phyloP scores from a whole-genome alignment of 1,140 invertebrate genomes.

The Chymomyza costata region DNA sequence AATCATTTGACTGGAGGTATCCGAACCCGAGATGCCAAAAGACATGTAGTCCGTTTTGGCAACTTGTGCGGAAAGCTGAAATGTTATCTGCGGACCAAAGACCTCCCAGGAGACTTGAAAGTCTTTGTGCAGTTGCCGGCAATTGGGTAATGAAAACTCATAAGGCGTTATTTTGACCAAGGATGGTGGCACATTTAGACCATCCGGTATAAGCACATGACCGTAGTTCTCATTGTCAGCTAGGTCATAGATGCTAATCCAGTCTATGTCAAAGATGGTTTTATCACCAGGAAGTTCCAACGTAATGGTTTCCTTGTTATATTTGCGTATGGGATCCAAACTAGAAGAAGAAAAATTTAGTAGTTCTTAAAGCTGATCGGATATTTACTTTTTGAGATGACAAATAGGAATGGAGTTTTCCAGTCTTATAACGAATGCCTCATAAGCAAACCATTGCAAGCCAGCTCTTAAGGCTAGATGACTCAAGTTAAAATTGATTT shows the following conservation, averaged over 20 bases:
- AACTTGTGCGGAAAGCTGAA: constrained; percentile 88
- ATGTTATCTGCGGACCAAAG: constrained; percentile 90
- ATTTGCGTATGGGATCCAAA: constrained; percentile 82
- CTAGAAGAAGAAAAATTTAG: constrained; percentile 72
- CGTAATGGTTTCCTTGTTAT: constrained; percentile 84
- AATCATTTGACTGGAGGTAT: constrained; percentile 85
- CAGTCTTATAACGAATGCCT: too few species aligned
- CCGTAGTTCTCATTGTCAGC: constrained; percentile 84
- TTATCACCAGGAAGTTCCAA: constrained; percentile 88
- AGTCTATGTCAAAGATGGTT: constrained; percentile 89
- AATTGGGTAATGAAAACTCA: constrained; percentile 84
- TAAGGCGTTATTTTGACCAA: constrained; percentile 80
- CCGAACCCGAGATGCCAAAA: constrained; percentile 89
- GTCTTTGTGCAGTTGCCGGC: constrained; percentile 88
- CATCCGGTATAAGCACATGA: constrained; percentile 86
- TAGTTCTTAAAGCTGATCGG: too few species aligned
- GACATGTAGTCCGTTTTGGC: constrained; percentile 89
- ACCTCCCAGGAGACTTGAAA: constrained; percentile 92
- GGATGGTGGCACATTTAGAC: constrained; percentile 90
- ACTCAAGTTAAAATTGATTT: too few species aligned
- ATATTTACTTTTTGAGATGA: too few species aligned
- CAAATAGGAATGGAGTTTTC: too few species aligned
- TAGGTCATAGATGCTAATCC: constrained; percentile 89
- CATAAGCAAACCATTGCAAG: too few species aligned
- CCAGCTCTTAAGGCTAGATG: neutral